Evolutionary conservation across 2,888 invertebrate genomes (phyloP), one percentile per base, ranked within the genome.

Genomic region (Tetropium fuscum): DNA sequence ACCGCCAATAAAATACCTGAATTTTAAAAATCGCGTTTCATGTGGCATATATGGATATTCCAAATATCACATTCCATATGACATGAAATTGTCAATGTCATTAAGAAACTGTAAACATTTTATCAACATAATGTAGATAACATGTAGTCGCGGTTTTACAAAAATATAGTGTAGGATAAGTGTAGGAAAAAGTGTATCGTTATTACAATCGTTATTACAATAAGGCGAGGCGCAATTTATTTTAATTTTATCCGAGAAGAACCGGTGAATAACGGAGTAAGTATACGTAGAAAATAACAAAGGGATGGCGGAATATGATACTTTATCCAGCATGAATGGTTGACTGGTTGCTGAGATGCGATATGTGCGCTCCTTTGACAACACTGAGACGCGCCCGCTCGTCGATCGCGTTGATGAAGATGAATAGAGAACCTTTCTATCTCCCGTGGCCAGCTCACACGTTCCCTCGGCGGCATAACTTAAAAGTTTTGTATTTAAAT

Each of bases 351-450:
- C 13, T 13, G 41, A 41, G 13, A 41, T 20, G 22, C 13, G 20
- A 11, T 20, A 41, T 41, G 22, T 41, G 41, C 22, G 41, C 41
- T 2, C 40, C 22, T 22, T 20, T 11, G 22, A 20, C 20, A 41
- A 22, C 13, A 22, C 20, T 20, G 20, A 22, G 2, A 5, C 11
- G 20, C 41, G 10, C 22, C 11, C 11, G 43, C 25, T 44, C 44
- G 44, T 13, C 27, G 44, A 44, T 44, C 44, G 22, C 6, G 13
- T 10, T 15, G 44, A 44, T 44, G 44, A 44, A 44, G 44, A 44
- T 44, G 44, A 44, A 44, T 44, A 44, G 44, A 44, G 27, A 19
- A 44, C 13, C 44, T 13, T 43, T 44, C 44, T 44, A 44, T 44
- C 44, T 44, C 44, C n/a, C 44, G 13, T 44, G 44, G 16, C 44